Evolutionary conservation across 1,140 invertebrate genomes (phyloP).

Genomic region (Hyposmocoma kahamanoa): DNA sequence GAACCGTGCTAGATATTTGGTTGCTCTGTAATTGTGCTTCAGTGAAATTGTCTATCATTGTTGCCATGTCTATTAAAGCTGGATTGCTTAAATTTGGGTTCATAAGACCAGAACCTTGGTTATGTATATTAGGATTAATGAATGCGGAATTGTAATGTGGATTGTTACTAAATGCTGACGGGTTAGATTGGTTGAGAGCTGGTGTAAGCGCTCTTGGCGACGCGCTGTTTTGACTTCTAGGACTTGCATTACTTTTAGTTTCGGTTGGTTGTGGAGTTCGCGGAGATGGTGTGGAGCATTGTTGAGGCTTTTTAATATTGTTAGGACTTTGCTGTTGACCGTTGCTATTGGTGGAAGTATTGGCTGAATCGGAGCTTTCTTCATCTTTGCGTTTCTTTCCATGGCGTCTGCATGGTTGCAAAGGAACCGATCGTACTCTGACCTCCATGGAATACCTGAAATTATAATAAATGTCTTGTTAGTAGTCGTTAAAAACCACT

Average conservation of each 20-base stretch:
- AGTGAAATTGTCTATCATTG: slow-evolving; percentile 83
- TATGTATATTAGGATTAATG: slow-evolving; percentile 67
- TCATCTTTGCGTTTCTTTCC: slow-evolving; percentile 86
- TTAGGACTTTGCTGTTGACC: slow-evolving; percentile 49
- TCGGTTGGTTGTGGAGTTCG: slow-evolving; percentile 67
- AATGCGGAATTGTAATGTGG: slow-evolving; percentile 68
- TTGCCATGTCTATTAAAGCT: slow-evolving; percentile 79
- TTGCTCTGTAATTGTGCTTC: slow-evolving; percentile 86
- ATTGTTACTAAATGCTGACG: slow-evolving; percentile 53
- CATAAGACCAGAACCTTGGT: slow-evolving; percentile 50
- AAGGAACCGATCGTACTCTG: slow-evolving; percentile 86
- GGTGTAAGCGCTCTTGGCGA: slow-evolving; percentile 61
- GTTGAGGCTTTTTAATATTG: slow-evolving; percentile 42
- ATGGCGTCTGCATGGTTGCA: slow-evolving; percentile 86
- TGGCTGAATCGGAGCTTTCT: slow-evolving; percentile 71
- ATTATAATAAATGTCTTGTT: slow-evolving; percentile 20
- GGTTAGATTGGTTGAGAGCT: slow-evolving; percentile 50
- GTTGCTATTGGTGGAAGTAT: slow-evolving; percentile 29
- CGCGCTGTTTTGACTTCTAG: slow-evolving; percentile 56
- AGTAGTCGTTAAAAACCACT: not conserved
- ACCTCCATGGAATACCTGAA: slow-evolving; percentile 88
- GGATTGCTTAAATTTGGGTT: slow-evolving; percentile 73
- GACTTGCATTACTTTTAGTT: slow-evolving; percentile 67
- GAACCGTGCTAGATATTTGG: slow-evolving; percentile 86
- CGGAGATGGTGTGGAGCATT: slow-evolving; percentile 39